Base-by-base conservation (phyloP, 30 jellyfish, hydroid and myxozoan species). In the Turritopsis dohrnii region DNA sequence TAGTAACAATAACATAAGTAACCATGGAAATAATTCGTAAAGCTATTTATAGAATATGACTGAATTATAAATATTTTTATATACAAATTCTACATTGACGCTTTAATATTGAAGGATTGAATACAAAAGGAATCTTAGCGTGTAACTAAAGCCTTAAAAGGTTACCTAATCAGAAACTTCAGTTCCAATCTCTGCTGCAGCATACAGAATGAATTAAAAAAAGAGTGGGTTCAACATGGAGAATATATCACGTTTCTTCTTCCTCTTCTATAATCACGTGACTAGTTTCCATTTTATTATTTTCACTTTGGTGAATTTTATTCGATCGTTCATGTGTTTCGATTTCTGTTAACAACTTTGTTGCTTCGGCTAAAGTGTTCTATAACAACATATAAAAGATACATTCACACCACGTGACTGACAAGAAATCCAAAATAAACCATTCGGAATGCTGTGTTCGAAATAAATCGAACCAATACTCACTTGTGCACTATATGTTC, bases 401-500 rank as follows among this genome's bases (percentile, higher is more conserved):
- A n/a, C n/a, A n/a, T n/a, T n/a, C n/a, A n/a, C n/a, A n/a, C n/a
- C n/a, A n/a, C n/a, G n/a, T n/a, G n/a, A n/a, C n/a, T n/a, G n/a
- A n/a, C n/a, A n/a, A n/a, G n/a, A n/a, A n/a, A n/a, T n/a, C n/a
- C n/a, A n/a, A n/a, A n/a, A n/a, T n/a, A n/a, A n/a, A n/a, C n/a
- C n/a, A n/a, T n/a, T n/a, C n/a, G n/a, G n/a, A n/a, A n/a, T n/a
- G n/a, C n/a, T n/a, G n/a, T n/a, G n/a, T n/a, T n/a, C n/a, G n/a
- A n/a, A n/a, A n/a, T n/a, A n/a, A n/a, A n/a, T n/a, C n/a, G n/a
- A n/a, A n/a, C n/a, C n/a, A n/a, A n/a, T n/a, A 41, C 26, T n/a
- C 54, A 94, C 99, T 96, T 94, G 99, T 5, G 96, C 99, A 81
- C 99, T 94, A 41, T 79, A 91, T 29, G 99, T 94, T 74, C 99